Evolutionary conservation across 2,888 invertebrate species (phyloP).

Genomic region (Bellardia bayeri): DNA sequence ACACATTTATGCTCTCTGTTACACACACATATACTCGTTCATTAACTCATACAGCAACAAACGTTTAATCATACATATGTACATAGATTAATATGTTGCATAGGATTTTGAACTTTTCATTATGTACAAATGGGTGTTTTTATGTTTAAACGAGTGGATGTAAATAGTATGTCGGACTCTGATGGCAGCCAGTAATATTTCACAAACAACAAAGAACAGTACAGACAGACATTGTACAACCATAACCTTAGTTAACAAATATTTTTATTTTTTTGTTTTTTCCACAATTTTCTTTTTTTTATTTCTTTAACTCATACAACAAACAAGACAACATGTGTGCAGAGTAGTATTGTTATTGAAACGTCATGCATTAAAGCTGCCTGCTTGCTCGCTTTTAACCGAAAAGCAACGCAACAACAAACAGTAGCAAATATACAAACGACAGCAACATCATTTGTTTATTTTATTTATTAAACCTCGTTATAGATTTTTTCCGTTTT

Average conservation of each 20-base stretch:
- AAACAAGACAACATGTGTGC: constrained; percentile 35
- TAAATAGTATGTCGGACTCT: neutral
- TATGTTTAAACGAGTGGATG: constrained; percentile 10
- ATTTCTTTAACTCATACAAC: constrained; percentile 10
- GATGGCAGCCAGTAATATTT: constrained; percentile 31
- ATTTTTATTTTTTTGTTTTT: constrained; percentile 26
- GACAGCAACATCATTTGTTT: constrained; percentile 34
- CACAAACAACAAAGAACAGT: constrained; percentile 38
- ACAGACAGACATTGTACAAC: constrained; percentile 55
- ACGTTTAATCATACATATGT: constrained; percentile 26
- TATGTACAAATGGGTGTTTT: constrained; percentile 4
- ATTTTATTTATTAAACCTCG: constrained; percentile 58
- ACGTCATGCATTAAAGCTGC: constrained; percentile 57
- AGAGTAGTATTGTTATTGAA: constrained; percentile 47
- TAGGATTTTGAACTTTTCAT: constrained; percentile 70
- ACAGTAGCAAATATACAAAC: constrained; percentile 23
- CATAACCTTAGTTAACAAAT: constrained; percentile 74
- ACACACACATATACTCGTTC: neutral
- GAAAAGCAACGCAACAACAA: constrained; percentile 5
- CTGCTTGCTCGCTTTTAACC: neutral
- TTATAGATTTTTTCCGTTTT: constrained; percentile 37
- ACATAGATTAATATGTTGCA: constrained; percentile 47
- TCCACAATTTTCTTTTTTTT: neutral
- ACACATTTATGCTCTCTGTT: neutral
- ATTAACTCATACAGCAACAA: neutral